Evolutionary conservation across 2,113 vertebrate species (phyloP).

Genomic region (Oncorhynchus tshawytscha): DNA sequence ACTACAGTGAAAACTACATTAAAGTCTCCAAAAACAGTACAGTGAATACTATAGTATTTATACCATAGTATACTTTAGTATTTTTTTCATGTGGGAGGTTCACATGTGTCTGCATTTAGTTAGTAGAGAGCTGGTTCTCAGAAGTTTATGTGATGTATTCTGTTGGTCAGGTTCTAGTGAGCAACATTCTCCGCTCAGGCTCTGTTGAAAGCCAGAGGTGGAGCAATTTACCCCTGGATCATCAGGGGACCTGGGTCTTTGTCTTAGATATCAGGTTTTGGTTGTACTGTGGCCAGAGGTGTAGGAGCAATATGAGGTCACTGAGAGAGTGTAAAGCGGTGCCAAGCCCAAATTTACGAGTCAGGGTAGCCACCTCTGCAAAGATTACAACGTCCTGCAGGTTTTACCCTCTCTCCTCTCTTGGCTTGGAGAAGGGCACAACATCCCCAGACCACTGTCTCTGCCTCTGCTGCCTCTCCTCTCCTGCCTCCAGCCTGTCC

Average conservation of each 20-base stretch:
- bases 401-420: slow-evolving; percentile 27
- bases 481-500: slow-evolving; percentile 16
- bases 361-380: slow-evolving; percentile 45
- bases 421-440: background rate
- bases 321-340: slow-evolving; percentile 22
- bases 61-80: too few relatives aligned
- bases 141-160: too few relatives aligned
- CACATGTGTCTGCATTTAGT: too few relatives aligned
- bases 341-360: slow-evolving; percentile 64
- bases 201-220: background rate
- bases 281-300: slow-evolving; percentile 3
- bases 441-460: background rate
- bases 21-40: too few relatives aligned
- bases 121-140: too few relatives aligned
- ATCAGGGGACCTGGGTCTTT: background rate
- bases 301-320: slow-evolving; percentile 20
- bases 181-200: too few relatives aligned
- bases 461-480: slow-evolving; percentile 5
- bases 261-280: slow-evolving; percentile 22
- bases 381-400: slow-evolving; percentile 47
- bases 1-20: too few relatives aligned
- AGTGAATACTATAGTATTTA: too few relatives aligned
- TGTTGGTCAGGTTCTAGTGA: too few relatives aligned
- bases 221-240: background rate
- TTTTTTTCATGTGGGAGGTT: too few relatives aligned